Conservation (phyloP, 92 coral and sea anemone species). For the Bergia puertoricense region DNA sequence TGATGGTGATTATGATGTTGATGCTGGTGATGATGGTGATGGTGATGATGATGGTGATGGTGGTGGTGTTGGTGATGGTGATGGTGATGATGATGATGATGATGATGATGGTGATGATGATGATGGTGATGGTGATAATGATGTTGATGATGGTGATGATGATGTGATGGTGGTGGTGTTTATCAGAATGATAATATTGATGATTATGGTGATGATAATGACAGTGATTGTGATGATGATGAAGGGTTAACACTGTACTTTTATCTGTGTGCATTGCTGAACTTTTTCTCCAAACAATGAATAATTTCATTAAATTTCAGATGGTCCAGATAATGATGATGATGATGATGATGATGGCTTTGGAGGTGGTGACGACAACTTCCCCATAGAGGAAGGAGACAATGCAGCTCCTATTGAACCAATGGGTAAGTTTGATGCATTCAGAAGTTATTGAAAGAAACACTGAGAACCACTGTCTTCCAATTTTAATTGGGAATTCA, state of each 20-base stretch:
- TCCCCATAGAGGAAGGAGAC: constrained; percentile 38
- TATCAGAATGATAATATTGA: no score
- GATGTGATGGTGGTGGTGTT: neutral
- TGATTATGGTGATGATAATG: no score
- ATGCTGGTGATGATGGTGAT: neutral
- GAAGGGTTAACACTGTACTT: no score
- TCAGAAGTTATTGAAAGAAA: neutral
- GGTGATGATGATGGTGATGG: neutral
- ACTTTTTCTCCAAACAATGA: neutral
- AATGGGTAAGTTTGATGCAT: constrained; percentile 54
- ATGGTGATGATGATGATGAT: neutral
- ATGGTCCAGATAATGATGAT: constrained; percentile 28
- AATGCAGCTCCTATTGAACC: constrained; percentile 62
- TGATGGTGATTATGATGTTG: neutral
- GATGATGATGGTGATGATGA: no score
- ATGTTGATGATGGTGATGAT: neutral
- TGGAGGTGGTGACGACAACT: constrained; percentile 47
- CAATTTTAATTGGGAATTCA: no score
- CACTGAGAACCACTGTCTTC: no score
- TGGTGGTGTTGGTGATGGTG: neutral
- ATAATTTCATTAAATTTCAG: neutral
- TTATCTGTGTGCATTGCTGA: no score
- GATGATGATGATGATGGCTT: constrained; percentile 48
- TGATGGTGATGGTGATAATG: no score
- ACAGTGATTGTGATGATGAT: no score